These are phyloP conservation scores for Pleuronectes platessa DNA, from an alignment of 2,113 vertebrate species.

Conservation along the genomic window DNA sequence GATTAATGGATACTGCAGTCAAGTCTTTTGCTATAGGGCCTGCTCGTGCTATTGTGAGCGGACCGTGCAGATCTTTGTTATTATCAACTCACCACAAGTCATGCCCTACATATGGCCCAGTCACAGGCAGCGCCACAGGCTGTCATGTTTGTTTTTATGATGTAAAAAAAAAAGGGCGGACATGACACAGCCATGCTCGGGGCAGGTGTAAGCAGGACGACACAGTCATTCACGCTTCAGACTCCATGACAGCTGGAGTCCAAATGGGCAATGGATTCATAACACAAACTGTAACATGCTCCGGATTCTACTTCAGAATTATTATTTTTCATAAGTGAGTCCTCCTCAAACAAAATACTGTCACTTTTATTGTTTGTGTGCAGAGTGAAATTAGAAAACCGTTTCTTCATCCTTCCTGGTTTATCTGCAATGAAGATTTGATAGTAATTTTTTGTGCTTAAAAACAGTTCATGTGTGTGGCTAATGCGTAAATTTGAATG, in stretches of 20 bases:
- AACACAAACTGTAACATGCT: not conserved
- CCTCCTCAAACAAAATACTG: too few relatives aligned
- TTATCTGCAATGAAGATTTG: too few relatives aligned
- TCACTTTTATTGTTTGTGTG: too few relatives aligned
- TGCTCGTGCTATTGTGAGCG: constrained; percentile 57
- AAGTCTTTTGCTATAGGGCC: constrained; percentile 65
- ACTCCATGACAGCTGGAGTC: constrained; percentile 17
- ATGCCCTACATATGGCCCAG: constrained; percentile 38
- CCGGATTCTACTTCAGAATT: too few relatives aligned
- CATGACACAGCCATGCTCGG: constrained; percentile 13
- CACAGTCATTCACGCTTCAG: constrained; percentile 15
- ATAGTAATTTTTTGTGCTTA: too few relatives aligned
- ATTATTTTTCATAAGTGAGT: too few relatives aligned
- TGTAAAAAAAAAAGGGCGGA: constrained; percentile 2
- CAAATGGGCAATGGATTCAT: not conserved
- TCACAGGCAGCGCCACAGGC: constrained; percentile 5
- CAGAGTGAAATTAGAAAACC: too few relatives aligned
- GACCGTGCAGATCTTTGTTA: constrained; percentile 67
- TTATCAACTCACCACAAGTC: constrained; percentile 52
- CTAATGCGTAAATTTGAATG: too few relatives aligned
- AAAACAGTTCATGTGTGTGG: too few relatives aligned
- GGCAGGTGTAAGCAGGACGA: constrained; percentile 6
- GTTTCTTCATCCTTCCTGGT: too few relatives aligned
- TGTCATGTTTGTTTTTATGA: constrained; percentile 44
- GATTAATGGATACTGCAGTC: constrained; percentile 74